Base-by-base conservation (phyloP, 1,140 invertebrate species). In the Homarus americanus region DNA sequence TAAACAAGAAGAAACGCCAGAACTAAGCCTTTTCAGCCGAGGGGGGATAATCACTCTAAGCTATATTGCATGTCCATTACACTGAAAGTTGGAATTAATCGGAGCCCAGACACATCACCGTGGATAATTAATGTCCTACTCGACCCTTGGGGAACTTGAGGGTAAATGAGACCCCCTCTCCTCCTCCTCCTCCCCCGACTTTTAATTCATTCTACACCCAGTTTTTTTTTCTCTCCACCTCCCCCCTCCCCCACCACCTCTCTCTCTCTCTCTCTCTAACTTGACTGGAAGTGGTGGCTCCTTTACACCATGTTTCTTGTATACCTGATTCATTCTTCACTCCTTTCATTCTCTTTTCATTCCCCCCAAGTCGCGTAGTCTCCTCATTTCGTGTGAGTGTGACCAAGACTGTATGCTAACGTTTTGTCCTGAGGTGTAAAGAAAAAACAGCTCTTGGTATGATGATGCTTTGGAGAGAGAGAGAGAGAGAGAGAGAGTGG, bases 1-100 rank as follows among this genome's bases (percentile, higher is more conserved):
- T 88, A 88, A 88, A 73, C 86, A 88, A 88, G 86, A 88, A 88
- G 86, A 88, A 88, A 80, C 86, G 53, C 40, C 44, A n/a, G 86
- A 80, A 88, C 82, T 88, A 88, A 88, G 86, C 86, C 86, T 80
- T 88, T 88, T 88, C 78, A 66, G 20, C 36, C 38, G 80, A 49
- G 80, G 58, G n/a, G n/a, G 87, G 87, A 90, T 90, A 90, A 90
- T 90, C 87, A 90, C 87, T 83, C 80, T 90, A 82, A 90, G 87
- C 87, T 90, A 90, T 90, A 90, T 90, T 90, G 87, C 87, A 90
- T 83, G 87, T 90, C 87, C 87, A 90, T 83, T 90, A 83, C 40
- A 83, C 72, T 83, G 87, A 82, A 76, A 82, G 87, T 84, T 76
- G 82, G 80, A 66, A 90, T 90, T 90, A 90, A 90, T 90, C 87